These are phyloP conservation scores for Ochropleura plecta DNA, from an alignment of 2,888 invertebrate species.

Conservation along the genomic window DNA sequence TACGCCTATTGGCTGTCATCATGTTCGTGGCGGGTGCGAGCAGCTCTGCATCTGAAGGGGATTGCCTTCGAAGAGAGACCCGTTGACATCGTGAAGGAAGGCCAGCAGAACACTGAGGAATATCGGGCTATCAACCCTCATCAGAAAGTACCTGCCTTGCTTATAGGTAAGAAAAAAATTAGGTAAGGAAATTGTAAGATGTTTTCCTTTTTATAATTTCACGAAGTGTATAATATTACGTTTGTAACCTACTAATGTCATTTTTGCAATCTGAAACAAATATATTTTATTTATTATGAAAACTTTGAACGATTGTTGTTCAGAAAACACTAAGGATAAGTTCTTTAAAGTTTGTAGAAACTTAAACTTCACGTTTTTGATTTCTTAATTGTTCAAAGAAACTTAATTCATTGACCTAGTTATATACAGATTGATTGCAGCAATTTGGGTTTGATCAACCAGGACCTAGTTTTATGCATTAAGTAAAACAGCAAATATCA, in stretches of 20 bases:
- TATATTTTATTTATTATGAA: background rate
- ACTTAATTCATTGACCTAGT: background rate
- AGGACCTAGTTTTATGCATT: too few relatives aligned
- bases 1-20: slow-evolving; percentile 91
- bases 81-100: slow-evolving; percentile 80
- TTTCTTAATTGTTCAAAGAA: background rate
- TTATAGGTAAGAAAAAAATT: slow-evolving; percentile 71
- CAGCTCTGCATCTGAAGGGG: slow-evolving; percentile 80
- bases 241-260: background rate
- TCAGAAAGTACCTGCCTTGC: slow-evolving; percentile 85
- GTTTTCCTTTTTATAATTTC: background rate
- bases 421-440: too few relatives aligned
- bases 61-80: slow-evolving; percentile 79
- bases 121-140: slow-evolving; percentile 83
- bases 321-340: background rate
- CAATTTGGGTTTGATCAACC: too few relatives aligned
- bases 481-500: too few relatives aligned
- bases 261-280: background rate
- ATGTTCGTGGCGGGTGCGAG: slow-evolving; percentile 91
- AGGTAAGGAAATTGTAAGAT: too few relatives aligned
- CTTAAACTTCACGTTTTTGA: background rate
- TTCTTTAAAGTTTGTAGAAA: background rate
- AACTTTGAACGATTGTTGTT: background rate
- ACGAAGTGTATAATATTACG: background rate
- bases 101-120: slow-evolving; percentile 76